Base-by-base conservation (phyloP, 2,888 invertebrate species). In the Tanypteryx hageni region DNA sequence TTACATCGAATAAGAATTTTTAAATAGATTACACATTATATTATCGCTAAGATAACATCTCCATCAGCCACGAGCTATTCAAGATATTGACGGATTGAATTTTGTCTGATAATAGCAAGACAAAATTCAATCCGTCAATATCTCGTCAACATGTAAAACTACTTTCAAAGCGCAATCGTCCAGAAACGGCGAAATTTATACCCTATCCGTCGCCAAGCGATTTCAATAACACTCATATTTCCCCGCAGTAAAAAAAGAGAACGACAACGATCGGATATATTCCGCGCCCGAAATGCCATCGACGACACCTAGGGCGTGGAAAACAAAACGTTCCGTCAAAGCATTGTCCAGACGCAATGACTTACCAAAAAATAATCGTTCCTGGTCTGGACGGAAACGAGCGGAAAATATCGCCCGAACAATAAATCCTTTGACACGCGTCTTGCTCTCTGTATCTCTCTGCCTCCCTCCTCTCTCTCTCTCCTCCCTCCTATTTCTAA, bases 311-410 rank as follows among this genome's bases (percentile, higher is more conserved):
- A 68, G n/a, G 68, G 68, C 64, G 64, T 64, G 8, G 16, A 14
- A 64, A 18, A 64, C 11, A 64, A 64, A 64, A 64, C 64, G 16
- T 16, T 14, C 64, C 16, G 14, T n/a, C n/a, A 68, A n/a, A 68
- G 13, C n/a, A 22, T 64, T 14, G 64, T n/a, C 11, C 68, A 16
- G 13, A n/a, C 18, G 11, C 68, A 68, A 11, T 68, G 68, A 68
- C 68, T 68, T 68, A n/a, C 68, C 68, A 68, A 68, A 68, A 14
- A n/a, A n/a, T 68, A n/a, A 68, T 68, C 68, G 68, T 22, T 68
- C 68, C n/a, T n/a, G 11, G 18, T n/a, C 68, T n/a, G n/a, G 10
- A n/a, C 3, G 11, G 68, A n/a, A 68, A 68, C 18, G 68, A 68
- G 4, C 1, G n/a, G n/a, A 68, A 68, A 68, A 68, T 68, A 68